Evolutionary conservation across 2,113 vertebrate species (phyloP).

Genomic region (Rhinoptilus africanus): DNA sequence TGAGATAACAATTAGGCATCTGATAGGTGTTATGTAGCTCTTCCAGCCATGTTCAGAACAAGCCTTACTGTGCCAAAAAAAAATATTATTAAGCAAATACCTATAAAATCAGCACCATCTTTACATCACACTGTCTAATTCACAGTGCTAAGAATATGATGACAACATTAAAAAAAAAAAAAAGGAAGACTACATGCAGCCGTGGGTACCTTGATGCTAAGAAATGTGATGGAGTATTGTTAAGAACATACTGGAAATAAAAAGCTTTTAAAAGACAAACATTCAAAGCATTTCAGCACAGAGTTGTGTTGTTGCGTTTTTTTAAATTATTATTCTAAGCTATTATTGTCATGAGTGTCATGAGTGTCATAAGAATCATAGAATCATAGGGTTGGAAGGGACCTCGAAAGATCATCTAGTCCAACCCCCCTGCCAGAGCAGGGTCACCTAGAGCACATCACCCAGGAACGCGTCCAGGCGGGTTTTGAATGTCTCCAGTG

Average conservation of each 20-base stretch:
- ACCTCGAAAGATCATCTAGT: too few relatives aligned
- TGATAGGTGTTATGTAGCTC: background rate
- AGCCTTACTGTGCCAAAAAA: background rate
- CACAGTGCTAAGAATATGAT: background rate
- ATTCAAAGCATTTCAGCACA: background rate
- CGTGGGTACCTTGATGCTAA: background rate
- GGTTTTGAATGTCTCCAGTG: too few relatives aligned
- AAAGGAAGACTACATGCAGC: background rate
- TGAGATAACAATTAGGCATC: background rate
- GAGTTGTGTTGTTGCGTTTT: too few relatives aligned
- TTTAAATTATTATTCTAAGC: background rate
- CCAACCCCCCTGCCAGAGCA: too few relatives aligned
- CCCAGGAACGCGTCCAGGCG: too few relatives aligned
- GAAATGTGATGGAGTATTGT: background rate
- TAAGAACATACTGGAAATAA: background rate
- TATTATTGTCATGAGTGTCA: background rate
- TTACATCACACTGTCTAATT: background rate
- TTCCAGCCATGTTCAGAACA: background rate
- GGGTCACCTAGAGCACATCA: too few relatives aligned
- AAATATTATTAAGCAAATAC: background rate
- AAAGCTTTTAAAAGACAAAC: background rate
- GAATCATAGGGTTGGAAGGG: too few relatives aligned
- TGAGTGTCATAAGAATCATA: too few relatives aligned
- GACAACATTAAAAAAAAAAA: background rate
- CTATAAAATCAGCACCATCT: background rate